These are phyloP conservation scores for Habroteleia sp. DNA, from an alignment of 2,888 invertebrate species.

Conservation along the genomic window DNA sequence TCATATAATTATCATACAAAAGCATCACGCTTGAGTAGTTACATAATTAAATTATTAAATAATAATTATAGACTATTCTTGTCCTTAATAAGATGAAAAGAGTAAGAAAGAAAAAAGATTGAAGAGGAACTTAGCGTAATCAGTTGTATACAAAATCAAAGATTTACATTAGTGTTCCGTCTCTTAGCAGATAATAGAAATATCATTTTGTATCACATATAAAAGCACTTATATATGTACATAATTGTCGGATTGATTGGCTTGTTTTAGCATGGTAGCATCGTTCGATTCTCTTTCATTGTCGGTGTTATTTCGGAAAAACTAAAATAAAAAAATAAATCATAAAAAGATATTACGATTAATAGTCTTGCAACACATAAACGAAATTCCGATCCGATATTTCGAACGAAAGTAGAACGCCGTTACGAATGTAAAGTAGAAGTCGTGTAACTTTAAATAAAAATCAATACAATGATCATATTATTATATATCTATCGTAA, in stretches of 20 bases:
- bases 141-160: constrained; percentile 79
- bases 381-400: not conserved
- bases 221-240: constrained; percentile 80
- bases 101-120: constrained; percentile 65
- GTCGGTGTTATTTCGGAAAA: constrained; percentile 6
- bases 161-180: constrained; percentile 78
- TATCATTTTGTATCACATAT: constrained; percentile 75
- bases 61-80: constrained; percentile 76
- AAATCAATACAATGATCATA: not conserved
- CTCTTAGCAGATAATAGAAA: constrained; percentile 77
- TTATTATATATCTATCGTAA: not conserved
- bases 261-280: constrained; percentile 14
- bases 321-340: constrained; percentile 10
- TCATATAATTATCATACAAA: constrained; percentile 44
- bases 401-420: not conserved
- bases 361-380: too few relatives aligned
- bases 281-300: constrained; percentile 31
- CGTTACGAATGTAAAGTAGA: not conserved
- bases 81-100: constrained; percentile 20
- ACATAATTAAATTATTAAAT: constrained; percentile 78
- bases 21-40: constrained; percentile 60
- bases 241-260: constrained; percentile 68
- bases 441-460: not conserved
- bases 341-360: too few relatives aligned
- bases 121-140: constrained; percentile 17